A percentile compares a stretch with the other conserved stretches of the same genome.
These are phyloP conservation scores for Alces alces DNA, from an alignment of 2,113 vertebrate species.

Conservation along the genomic window DNA sequence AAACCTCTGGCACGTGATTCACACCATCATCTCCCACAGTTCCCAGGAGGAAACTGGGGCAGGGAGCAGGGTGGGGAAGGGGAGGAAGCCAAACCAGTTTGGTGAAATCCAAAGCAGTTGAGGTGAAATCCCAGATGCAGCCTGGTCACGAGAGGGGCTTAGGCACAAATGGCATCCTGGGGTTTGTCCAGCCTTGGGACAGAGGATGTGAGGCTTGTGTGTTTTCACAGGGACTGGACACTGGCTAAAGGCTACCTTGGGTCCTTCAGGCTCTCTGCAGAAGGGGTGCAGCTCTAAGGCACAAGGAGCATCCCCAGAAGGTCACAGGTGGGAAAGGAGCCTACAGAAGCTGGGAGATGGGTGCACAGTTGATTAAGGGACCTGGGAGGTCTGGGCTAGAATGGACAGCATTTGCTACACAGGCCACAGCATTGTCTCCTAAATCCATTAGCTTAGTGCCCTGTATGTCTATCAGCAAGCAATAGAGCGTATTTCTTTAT, in stretches of 20 bases:
- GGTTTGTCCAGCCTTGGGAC: not conserved
- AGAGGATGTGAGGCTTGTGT: accelerated
- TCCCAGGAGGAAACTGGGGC: not conserved
- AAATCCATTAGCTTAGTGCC: not conserved
- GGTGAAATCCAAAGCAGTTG: not conserved
- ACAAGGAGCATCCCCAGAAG: not conserved
- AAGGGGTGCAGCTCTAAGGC: not conserved
- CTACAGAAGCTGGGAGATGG: not conserved
- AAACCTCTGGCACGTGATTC: not conserved
- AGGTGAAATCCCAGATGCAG: not conserved
- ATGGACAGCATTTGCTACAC: too few relatives aligned
- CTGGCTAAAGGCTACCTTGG: too few relatives aligned
- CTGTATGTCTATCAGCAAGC: not conserved
- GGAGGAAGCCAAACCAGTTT: not conserved
- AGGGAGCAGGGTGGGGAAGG: not conserved
- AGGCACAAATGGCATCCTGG: not conserved
- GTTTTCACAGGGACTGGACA: not conserved
- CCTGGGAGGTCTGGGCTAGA: too few relatives aligned
- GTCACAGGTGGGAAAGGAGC: not conserved
- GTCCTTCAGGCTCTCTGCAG: not conserved
- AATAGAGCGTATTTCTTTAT: not conserved
- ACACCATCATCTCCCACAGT: not conserved
- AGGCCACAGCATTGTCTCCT: not conserved
- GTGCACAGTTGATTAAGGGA: not conserved
- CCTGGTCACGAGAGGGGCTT: not conserved